phyloP scores from a whole-genome alignment of 2,888 invertebrate genomes.

The Athrips mouffetella region DNA sequence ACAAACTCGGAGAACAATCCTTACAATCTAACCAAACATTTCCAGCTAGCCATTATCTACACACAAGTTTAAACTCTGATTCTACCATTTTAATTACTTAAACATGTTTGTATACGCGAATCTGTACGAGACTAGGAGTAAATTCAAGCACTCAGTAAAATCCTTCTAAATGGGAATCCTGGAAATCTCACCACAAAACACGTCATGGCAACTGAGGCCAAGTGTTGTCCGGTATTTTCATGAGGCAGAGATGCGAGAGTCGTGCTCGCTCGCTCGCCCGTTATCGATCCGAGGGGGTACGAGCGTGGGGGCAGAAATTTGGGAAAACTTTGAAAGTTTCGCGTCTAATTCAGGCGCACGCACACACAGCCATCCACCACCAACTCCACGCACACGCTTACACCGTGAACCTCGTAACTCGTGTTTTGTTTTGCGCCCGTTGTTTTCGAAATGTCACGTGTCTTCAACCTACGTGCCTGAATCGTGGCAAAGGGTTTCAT shows the following conservation, averaged over 20 bases:
- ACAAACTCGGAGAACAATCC: background rate
- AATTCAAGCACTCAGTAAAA: constrained; percentile 43
- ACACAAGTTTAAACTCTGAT: constrained; percentile 6
- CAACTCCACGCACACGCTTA: constrained; percentile 55
- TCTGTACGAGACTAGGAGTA: constrained; percentile 9
- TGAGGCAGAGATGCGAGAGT: constrained; percentile 61
- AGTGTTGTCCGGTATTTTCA: constrained; percentile 74
- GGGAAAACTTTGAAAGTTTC: constrained; percentile 79
- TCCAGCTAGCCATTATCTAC: background rate
- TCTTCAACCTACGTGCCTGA: constrained; percentile 58
- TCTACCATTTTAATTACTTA: constrained; percentile 6
- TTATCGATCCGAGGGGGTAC: constrained; percentile 65
- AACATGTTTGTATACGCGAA: constrained; percentile 7
- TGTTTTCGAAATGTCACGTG: constrained; percentile 69
- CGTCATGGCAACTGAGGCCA: constrained; percentile 57
- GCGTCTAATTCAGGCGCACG: constrained; percentile 79
- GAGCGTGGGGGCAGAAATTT: constrained; percentile 71
- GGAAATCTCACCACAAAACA: constrained; percentile 55
- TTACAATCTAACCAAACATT: background rate
- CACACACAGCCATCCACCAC: constrained; percentile 64
- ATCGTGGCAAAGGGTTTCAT: constrained; percentile 41
- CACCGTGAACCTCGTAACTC: constrained; percentile 58
- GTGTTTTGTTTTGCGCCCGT: constrained; percentile 64
- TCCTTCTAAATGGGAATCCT: constrained; percentile 32
- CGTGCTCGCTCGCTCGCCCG: constrained; percentile 61